Conservation (phyloP, 2,797 vertebrate genomes). For the Lepus townsendii region DNA sequence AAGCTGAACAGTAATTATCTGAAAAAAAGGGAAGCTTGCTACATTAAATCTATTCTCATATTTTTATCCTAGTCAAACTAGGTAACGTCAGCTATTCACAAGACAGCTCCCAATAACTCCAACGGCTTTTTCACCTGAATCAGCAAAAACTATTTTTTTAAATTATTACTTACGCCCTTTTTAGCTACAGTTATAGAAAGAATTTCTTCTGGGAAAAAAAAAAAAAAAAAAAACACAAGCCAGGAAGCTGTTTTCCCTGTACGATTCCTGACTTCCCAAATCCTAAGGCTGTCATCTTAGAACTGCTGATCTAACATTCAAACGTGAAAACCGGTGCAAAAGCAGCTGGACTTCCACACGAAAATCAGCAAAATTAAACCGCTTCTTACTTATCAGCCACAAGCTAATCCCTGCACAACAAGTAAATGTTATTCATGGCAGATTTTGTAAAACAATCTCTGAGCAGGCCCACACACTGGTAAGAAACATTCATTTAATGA, state of each 20-base stretch:
- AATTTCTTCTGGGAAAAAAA: not conserved
- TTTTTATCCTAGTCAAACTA: conserved; percentile 55
- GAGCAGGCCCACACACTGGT: not conserved
- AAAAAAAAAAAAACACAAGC: not conserved
- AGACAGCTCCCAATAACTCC: not conserved
- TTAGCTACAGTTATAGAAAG: not conserved
- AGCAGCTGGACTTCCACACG: conserved; percentile 36
- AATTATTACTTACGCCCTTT: conserved; percentile 48
- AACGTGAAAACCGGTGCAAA: conserved; percentile 16
- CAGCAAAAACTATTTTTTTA: conserved; percentile 31
- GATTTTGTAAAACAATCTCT: conserved; percentile 5
- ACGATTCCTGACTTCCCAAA: conserved; percentile 55
- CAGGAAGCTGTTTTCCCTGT: not conserved
- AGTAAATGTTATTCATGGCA: not conserved
- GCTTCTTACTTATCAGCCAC: not conserved
- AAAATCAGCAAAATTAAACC: conserved; percentile 24
- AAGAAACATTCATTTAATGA: not conserved
- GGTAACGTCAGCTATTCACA: conserved; percentile 38
- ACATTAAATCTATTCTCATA: conserved; percentile 36
- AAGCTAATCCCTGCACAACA: conserved; percentile 32
- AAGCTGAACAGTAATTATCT: conserved; percentile 73
- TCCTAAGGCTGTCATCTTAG: not conserved
- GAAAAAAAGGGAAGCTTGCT: conserved; percentile 24
- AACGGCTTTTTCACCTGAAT: conserved; percentile 3
- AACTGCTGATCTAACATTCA: conserved; percentile 35